Percentiles rank a stretch among this genome's conserved stretches.
These are phyloP conservation scores for Drosophila recens DNA, from an alignment of 2,888 invertebrate genomes.

Conservation along the genomic window DNA sequence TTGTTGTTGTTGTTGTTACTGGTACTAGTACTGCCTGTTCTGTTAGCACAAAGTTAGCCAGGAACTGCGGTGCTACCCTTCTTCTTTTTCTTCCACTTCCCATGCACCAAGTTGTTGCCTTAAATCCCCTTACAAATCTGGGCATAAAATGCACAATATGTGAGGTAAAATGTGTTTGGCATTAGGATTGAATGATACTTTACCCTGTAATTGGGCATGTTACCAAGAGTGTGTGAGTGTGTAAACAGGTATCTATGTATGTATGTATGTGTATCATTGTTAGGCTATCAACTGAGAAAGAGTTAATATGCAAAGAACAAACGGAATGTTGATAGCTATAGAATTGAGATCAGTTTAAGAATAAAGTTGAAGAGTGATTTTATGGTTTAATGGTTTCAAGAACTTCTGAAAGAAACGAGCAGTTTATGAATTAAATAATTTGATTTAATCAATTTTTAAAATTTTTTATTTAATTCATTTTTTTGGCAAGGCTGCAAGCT, in stretches of 20 bases:
- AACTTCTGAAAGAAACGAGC: too few relatives aligned
- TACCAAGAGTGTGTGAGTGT: conserved; percentile 7
- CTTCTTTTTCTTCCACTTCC: conserved; percentile 6
- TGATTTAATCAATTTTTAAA: too few relatives aligned
- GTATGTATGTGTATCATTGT: too few relatives aligned
- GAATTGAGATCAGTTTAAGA: too few relatives aligned
- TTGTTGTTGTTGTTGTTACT: conserved; percentile 4
- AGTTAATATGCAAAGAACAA: too few relatives aligned
- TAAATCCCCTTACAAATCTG: conserved; percentile 54
- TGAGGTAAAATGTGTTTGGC: conserved; percentile 17
- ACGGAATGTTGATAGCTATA: too few relatives aligned
- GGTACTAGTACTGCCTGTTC: conserved; percentile 1
- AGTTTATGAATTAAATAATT: too few relatives aligned
- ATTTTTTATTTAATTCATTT: too few relatives aligned
- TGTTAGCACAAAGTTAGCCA: conserved; percentile 18
- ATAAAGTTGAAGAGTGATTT: neutral
- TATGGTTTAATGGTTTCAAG: too few relatives aligned
- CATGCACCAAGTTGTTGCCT: conserved; percentile 21
- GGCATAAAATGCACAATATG: conserved; percentile 46
- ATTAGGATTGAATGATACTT: conserved; percentile 20
- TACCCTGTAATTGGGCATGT: conserved; percentile 20
- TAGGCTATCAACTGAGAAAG: neutral
- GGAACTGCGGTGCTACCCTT: conserved; percentile 5
- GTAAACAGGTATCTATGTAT: neutral
- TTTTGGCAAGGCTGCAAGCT: too few relatives aligned